Evolutionary conservation across 1,140 invertebrate species (phyloP), one percentile per base, ranked within the genome.

Genomic region (Goniozus legneri): DNA sequence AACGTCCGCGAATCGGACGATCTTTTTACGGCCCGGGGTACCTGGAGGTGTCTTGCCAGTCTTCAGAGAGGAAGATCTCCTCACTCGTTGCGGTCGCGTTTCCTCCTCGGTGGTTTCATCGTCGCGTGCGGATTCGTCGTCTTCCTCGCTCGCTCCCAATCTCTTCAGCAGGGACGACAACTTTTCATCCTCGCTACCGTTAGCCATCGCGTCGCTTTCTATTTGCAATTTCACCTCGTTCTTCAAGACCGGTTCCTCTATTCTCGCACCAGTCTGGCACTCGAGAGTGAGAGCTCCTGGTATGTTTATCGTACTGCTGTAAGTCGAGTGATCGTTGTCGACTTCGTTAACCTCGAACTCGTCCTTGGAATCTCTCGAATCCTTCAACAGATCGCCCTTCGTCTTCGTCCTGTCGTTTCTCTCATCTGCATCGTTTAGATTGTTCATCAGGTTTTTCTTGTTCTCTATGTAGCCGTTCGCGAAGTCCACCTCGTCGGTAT

Each of bases 1-100:
- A 1, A 91, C 92, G 65, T 97, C 95, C 0, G 94, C 95, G 70
- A 98, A 98, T 13, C 94, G 80, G 1, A 97, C 94, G 24, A 95
- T 95, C 73, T 97, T 97, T 70, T 96, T 97, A 1, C 87, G 78
- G 2, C 87, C 84, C 0, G 91, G 90, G 8, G 90, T 92, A 2
- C 88, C 89, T 0, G 92, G 92, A 15, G 92, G 92, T 0, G 91
- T 95, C 75, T 95, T 95, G 0, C 89, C 88, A 0, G 87, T 87
- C 76, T 93, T 95, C 12, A 97, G 69, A 0, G 91, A 95, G 0
- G 92, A 92, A 65, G 86, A 89, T 39, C 91, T 77, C 22, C 86
- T 77, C 4, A 91, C 79, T 38, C 85, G 71, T 22, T 83, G 84
- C 1, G 81, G 82, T 47, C 76, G 65, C 32, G 81, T 78, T 1